phyloP scores from a whole-genome alignment of 2,888 invertebrate genomes.

The Noctua comes region DNA sequence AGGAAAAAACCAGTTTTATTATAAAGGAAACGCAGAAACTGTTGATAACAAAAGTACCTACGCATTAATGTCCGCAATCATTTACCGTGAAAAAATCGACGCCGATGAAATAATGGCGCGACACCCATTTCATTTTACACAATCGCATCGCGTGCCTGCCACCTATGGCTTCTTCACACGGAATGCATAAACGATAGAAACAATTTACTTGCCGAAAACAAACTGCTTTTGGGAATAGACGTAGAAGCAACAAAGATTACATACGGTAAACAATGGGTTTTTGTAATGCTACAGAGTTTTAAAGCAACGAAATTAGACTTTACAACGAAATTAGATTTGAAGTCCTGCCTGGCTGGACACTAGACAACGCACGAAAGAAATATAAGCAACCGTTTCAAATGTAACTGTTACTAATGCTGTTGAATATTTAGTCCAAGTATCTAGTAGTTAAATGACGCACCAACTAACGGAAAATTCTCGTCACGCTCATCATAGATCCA shows the following conservation, averaged over 20 bases:
- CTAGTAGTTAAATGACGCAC: not conserved
- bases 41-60: not conserved
- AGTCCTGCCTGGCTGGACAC: not conserved
- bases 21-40: not conserved
- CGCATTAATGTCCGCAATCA: conserved; percentile 30
- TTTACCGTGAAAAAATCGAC: conserved; percentile 52
- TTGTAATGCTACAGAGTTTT: not conserved
- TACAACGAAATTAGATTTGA: not conserved
- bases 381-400: not conserved
- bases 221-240: conserved; percentile 56
- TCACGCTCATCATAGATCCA: conserved; percentile 11
- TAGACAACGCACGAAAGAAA: not conserved
- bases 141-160: conserved; percentile 78
- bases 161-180: conserved; percentile 79
- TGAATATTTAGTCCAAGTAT: conserved; percentile 1
- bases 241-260: conserved; percentile 30
- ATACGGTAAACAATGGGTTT: conserved; percentile 17
- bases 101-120: conserved; percentile 60
- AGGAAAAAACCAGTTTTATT: not conserved
- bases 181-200: conserved; percentile 77
- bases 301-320: not conserved
- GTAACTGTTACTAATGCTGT: not conserved
- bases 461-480: conserved; percentile 15
- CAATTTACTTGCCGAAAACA: conserved; percentile 67
- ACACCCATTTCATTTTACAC: conserved; percentile 73